Percentiles rank a stretch among this genome's conserved stretches.
phyloP scores from a whole-genome alignment of 2,888 invertebrate genomes.

The Drosophila anomalata region DNA sequence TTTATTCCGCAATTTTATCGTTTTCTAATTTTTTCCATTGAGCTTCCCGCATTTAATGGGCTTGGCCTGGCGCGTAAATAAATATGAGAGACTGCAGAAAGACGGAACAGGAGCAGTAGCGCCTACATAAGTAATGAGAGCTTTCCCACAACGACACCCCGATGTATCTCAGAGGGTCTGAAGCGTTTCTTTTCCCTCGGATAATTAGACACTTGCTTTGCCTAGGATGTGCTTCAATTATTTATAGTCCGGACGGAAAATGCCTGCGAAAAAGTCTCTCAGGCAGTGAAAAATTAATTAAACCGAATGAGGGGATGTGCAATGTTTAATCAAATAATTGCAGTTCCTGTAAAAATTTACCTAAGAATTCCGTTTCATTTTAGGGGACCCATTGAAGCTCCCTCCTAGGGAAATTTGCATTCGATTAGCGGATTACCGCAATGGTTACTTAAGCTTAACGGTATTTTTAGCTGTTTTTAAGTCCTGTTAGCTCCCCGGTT shows the following conservation, averaged over 20 bases:
- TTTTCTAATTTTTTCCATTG: constrained; percentile 76
- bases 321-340: constrained; percentile 2
- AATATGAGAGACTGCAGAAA: constrained; percentile 56
- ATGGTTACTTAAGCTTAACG: constrained; percentile 46
- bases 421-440: constrained; percentile 46
- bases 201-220: constrained; percentile 63
- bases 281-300: constrained; percentile 12
- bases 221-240: constrained; percentile 48
- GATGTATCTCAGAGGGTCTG: constrained; percentile 24
- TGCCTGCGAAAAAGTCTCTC: constrained; percentile 16
- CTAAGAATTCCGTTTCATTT: constrained; percentile 12
- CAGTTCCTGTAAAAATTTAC: background rate
- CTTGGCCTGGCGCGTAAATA: constrained; percentile 51
- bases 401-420: constrained; percentile 39
- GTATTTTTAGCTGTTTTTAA: constrained; percentile 46
- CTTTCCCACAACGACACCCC: constrained; percentile 27
- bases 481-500: background rate
- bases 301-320: background rate
- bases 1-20: constrained; percentile 76
- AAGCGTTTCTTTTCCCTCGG: constrained; percentile 28
- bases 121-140: constrained; percentile 56
- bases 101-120: constrained; percentile 9
- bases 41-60: constrained; percentile 60
- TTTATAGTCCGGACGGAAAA: constrained; percentile 24
- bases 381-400: background rate